These are phyloP conservation scores for Cristatella mucedo DNA, from an alignment of 2,888 invertebrate genomes.

Conservation along the genomic window DNA sequence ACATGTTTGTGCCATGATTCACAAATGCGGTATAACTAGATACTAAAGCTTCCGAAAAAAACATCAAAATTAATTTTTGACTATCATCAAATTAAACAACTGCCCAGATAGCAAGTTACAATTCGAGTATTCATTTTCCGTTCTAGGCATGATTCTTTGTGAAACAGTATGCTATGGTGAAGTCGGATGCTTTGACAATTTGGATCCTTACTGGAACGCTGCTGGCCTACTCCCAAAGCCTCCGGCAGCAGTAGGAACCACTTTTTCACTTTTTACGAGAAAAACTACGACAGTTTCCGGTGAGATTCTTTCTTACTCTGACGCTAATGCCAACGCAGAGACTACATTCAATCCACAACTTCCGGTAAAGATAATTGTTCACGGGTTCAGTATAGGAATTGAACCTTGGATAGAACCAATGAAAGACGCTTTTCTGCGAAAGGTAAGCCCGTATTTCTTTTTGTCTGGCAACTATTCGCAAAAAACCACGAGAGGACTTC, in stretches of 20 bases:
- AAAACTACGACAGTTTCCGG: slow-evolving; percentile 21
- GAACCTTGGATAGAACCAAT: slow-evolving; percentile 86
- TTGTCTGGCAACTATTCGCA: no score
- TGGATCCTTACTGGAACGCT: slow-evolving; percentile 21
- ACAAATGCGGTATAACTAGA: no score
- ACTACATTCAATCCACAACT: slow-evolving; percentile 64
- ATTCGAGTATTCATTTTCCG: no score
- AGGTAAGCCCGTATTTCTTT: no score
- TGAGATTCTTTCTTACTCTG: slow-evolving; percentile 47
- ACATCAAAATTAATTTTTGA: no score
- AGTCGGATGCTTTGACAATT: slow-evolving; percentile 22
- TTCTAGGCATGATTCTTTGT: no score
- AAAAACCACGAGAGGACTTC: no score
- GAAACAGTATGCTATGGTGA: slow-evolving; percentile 18
- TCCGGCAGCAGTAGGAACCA: slow-evolving; percentile 49
- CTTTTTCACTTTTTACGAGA: slow-evolving; percentile 53
- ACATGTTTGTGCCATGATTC: no score
- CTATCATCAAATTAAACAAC: no score
- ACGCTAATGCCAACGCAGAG: slow-evolving; percentile 53
- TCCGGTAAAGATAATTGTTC: slow-evolving; percentile 72
- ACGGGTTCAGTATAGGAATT: slow-evolving; percentile 79
- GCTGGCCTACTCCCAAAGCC: slow-evolving; percentile 16
- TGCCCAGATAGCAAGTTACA: no score
- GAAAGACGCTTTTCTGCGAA: slow-evolving; percentile 72
- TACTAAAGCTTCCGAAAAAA: no score